phyloP scores from a whole-genome alignment of 1,140 invertebrate genomes.

The Mizuhopecten yessoensis region DNA sequence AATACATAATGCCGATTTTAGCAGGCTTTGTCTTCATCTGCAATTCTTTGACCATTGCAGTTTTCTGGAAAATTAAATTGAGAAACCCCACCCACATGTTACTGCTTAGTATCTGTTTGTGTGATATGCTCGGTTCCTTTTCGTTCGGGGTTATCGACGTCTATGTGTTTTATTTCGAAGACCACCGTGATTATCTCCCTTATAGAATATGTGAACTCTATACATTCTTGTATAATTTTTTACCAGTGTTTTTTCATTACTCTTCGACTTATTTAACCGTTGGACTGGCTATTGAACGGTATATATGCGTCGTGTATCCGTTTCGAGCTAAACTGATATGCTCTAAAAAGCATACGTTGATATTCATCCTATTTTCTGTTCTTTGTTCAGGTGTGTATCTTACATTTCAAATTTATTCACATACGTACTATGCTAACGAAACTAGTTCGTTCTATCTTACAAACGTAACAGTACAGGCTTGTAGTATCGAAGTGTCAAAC shows the following conservation, averaged over 20 bases:
- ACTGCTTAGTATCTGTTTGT: neutral
- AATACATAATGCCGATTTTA: neutral
- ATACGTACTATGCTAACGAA: neutral
- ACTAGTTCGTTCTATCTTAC: neutral
- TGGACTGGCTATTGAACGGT: neutral
- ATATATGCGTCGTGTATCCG: neutral
- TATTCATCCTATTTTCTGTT: neutral
- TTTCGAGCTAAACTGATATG: neutral
- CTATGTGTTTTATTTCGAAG: neutral
- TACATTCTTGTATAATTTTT: neutral
- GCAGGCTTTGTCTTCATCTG: neutral
- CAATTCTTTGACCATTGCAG: neutral
- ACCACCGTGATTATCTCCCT: conserved; percentile 15
- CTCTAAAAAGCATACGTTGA: neutral
- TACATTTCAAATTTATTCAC: neutral
- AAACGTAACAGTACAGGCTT: neutral
- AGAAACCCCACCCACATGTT: neutral
- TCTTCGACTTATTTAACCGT: neutral
- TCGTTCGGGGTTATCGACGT: neutral
- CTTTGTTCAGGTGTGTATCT: neutral
- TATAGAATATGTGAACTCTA: neutral
- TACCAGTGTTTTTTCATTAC: neutral
- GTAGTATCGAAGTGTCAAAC: neutral
- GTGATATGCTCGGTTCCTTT: neutral
- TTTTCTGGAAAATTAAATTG: neutral